Evolutionary conservation across 2,113 vertebrate species (phyloP), one percentile per base, ranked within the genome.

Genomic region (Gracilinanus agilis): DNA sequence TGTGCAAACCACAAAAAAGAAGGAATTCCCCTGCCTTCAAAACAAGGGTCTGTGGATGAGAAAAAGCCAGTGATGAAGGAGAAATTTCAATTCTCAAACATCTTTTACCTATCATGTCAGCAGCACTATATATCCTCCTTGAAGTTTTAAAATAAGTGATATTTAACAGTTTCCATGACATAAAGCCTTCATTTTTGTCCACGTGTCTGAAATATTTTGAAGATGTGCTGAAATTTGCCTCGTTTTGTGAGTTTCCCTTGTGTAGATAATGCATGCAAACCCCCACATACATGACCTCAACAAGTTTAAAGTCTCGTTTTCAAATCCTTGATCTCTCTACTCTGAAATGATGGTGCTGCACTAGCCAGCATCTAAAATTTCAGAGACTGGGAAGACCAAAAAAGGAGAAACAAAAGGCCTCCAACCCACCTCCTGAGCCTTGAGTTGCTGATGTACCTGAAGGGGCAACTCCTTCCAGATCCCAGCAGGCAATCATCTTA

Each of bases 401-500:
- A 83, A 83, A 83, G 49, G 49, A 49, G n/a, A 40, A 40, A 83
- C n/a, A 83, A 95, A 96, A 94, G 88, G 90, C 34, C 94, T 90
- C 90, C 58, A 95, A 44, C 58, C 93, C 90, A 83, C 56, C 56
- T 96, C 95, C 95, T 53, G 55, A 95, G n/a, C 44, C 54, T 88
- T 90, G 53, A 90, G 88, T 93, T 88, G 90, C 75, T 54, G 67
- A 40, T 83, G 1, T 96, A 97, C 97, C 97, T 98, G 97, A 96
- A 97, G 96, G 93, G 92, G 92, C 94, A 92, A 96, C 94, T 90
- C 92, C 97, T 94, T 90, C 90, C 58, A 54, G 53, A 91, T 96
- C 95, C 94, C 97, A 96, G 97, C 97, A 96, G 95, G 97, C 96
- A 97, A 97, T 96, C 97, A 95, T 97, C 95, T 96, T 97, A 97